Base-by-base conservation (phyloP, 30 jellyfish, hydroid and myxozoan genomes). In the Hydractinia symbiolongicarpus region DNA sequence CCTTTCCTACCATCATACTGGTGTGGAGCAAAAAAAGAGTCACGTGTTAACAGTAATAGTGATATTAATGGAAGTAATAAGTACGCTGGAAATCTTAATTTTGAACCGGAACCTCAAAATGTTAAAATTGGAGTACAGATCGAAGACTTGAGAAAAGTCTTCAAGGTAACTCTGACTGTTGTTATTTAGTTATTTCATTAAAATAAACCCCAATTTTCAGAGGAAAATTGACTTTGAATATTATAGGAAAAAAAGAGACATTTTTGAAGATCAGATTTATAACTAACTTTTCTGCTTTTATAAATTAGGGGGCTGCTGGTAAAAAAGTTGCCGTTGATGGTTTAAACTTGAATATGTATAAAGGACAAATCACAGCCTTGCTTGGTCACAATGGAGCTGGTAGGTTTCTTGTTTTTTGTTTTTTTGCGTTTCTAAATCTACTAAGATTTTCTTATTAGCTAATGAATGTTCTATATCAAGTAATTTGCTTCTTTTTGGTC, bases 341-440 rank as follows among this genome's bases (percentile, higher is more conserved):
- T 8, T 76, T 91, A 72, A 54, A 83, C 4, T 76, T 91, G 60
- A 86, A 83, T 53, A 86, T 91, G 79, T 91, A 73, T 87, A 91
- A 91, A 84, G 98, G 96, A 7, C 98, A 91, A 74, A 91, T 86
- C 17, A 91, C 98, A 9, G 96, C 96, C 15, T 69, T 91, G 64
- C 90, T 91, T 17, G 98, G 98, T 61, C 98, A 91, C 82, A 91
- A 91, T 86, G 98, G 98, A 7, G 98, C 98, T 7, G 98, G 98
- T 91, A 76, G n/a, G 86, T 17, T 14, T 7, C 51, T 30, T 30
- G 44, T 30, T 30, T 30, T 30, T 30, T n/a, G n/a, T n/a, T n/a
- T n/a, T n/a, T n/a, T n/a, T n/a, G n/a, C n/a, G n/a, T n/a, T n/a
- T n/a, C n/a, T n/a, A n/a, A n/a, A n/a, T n/a, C n/a, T n/a, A n/a